These are phyloP conservation scores for Noctua janthina DNA, from an alignment of 2,888 invertebrate species.

Conservation along the genomic window DNA sequence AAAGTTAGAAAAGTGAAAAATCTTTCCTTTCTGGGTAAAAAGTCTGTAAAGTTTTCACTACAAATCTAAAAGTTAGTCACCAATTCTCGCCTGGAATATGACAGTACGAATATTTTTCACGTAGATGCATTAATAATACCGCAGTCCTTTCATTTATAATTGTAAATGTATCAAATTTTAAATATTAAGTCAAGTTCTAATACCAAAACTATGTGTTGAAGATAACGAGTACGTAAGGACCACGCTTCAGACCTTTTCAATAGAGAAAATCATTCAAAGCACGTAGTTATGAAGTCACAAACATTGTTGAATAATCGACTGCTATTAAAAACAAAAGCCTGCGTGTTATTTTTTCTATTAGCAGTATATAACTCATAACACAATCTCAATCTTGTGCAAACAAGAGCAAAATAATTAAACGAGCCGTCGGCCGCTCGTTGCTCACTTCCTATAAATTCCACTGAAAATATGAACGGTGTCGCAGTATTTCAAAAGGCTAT, in stretches of 20 bases:
- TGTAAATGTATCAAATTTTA: background rate
- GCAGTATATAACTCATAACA: slow-evolving; percentile 75
- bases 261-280: background rate
- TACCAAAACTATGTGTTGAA: background rate
- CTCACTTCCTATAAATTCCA: slow-evolving; percentile 81
- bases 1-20: slow-evolving; percentile 6
- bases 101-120: background rate
- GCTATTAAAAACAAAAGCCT: slow-evolving; percentile 46
- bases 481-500: slow-evolving; percentile 82
- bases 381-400: slow-evolving; percentile 84
- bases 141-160: background rate
- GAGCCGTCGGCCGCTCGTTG: slow-evolving; percentile 71
- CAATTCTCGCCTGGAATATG: background rate
- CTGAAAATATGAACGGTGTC: slow-evolving; percentile 79
- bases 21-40: slow-evolving; percentile 12
- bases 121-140: background rate
- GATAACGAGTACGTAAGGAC: background rate
- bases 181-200: background rate
- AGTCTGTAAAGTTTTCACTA: slow-evolving; percentile 41
- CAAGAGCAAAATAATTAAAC: slow-evolving; percentile 85
- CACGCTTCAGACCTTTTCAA: background rate
- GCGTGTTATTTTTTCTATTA: slow-evolving; percentile 75
- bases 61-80: background rate
- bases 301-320: slow-evolving; percentile 36
- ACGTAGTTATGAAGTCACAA: background rate